A percentile compares a stretch with the other conserved stretches of the same genome.
phyloP scores from a whole-genome alignment of 1,140 invertebrate species.

The Sitophilus oryzae region DNA sequence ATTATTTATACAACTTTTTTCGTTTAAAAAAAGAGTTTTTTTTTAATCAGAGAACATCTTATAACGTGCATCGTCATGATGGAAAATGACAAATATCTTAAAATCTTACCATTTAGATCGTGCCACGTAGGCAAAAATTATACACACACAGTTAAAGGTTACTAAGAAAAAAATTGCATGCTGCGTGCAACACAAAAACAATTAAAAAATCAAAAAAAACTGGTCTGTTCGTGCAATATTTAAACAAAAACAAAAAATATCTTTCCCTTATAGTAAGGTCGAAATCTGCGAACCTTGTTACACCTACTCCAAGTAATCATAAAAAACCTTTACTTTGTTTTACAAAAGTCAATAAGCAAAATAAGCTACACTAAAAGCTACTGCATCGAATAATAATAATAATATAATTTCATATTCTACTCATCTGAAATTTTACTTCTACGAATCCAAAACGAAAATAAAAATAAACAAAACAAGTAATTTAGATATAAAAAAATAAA shows the following conservation, averaged over 20 bases:
- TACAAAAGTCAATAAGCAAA: constrained; percentile 37
- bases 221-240: background rate
- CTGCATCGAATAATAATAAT: constrained; percentile 33
- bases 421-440: constrained; percentile 14
- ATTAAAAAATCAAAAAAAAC: constrained; percentile 1
- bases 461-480: too few relatives aligned
- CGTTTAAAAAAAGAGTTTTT: background rate
- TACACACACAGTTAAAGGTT: constrained; percentile 26
- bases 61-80: constrained; percentile 7
- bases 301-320: constrained; percentile 32
- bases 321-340: constrained; percentile 26
- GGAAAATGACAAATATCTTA: constrained; percentile 6
- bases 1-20: background rate
- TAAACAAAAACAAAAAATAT: constrained; percentile 37
- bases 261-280: constrained; percentile 47
- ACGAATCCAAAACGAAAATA: constrained; percentile 7
- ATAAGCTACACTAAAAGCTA: constrained; percentile 39
- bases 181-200: constrained; percentile 5
- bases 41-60: too few relatives aligned
- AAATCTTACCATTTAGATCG: constrained; percentile 26
- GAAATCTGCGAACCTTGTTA: constrained; percentile 35
- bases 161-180: constrained; percentile 21
- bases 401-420: constrained; percentile 12
- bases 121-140: constrained; percentile 31
- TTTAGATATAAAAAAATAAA: too few relatives aligned